A percentile compares a stretch with the other conserved stretches of the same genome.
Conservation (phyloP, 2,888 invertebrate species). For the Orchesella flavescens region DNA sequence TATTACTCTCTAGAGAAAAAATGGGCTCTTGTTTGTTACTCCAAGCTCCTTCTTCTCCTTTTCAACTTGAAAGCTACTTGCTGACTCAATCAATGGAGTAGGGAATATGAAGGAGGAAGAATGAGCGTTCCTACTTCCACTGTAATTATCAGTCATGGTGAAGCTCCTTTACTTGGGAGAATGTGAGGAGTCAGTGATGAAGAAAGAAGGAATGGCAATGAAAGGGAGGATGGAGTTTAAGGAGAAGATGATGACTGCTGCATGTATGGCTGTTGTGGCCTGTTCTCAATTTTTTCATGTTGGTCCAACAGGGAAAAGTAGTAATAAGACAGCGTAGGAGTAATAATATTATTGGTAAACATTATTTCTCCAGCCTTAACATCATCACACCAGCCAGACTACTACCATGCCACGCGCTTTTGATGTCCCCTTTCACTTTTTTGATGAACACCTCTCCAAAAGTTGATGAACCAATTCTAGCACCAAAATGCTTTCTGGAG, state of each 20-base stretch:
- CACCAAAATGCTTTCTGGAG: background rate
- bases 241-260: background rate
- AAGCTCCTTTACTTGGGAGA: background rate
- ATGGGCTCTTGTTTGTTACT: no score
- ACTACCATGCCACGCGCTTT: no score
- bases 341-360: constrained; percentile 15
- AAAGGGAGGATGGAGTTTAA: background rate
- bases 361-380: constrained; percentile 10
- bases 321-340: background rate
- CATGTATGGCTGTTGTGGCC: background rate
- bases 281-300: no score
- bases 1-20: constrained; percentile 27
- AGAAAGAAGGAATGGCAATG: no score
- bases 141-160: background rate
- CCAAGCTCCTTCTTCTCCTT: no score
- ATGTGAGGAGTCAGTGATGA: background rate
- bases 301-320: no score
- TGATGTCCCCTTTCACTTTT: no score
- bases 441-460: background rate
- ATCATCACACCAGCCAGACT: no score
- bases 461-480: background rate
- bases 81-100: background rate
- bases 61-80: no score
- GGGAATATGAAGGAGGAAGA: background rate
- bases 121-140: background rate